These are phyloP conservation scores for Plusia festucae DNA, from an alignment of 2,888 invertebrate species.

Conservation along the genomic window DNA sequence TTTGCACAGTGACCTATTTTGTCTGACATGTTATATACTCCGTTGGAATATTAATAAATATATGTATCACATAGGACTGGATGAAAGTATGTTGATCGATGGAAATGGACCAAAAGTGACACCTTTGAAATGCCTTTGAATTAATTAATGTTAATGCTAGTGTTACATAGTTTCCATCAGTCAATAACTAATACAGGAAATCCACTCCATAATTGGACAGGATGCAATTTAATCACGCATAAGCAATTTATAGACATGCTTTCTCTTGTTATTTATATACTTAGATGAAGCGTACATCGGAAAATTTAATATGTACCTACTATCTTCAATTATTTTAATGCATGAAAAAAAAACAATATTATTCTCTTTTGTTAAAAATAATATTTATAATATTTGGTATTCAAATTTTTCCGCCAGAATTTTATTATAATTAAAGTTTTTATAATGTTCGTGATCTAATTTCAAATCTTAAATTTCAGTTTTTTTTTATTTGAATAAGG, in stretches of 20 bases:
- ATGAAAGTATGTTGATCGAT: background rate
- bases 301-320: background rate
- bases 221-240: conserved; percentile 1
- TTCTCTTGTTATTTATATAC: conserved; percentile 21
- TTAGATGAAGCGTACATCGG: background rate
- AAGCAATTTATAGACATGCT: conserved; percentile 13
- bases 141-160: background rate
- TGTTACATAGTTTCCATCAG: background rate
- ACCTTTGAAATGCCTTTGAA: background rate
- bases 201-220: background rate
- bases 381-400: background rate
- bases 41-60: background rate
- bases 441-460: background rate
- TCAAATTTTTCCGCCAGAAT: background rate
- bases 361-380: too few relatives aligned
- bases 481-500: too few relatives aligned
- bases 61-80: background rate
- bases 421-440: background rate
- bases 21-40: background rate
- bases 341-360: too few relatives aligned
- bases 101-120: background rate
- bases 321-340: background rate
- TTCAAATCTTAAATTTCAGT: background rate
- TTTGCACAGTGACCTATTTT: background rate
- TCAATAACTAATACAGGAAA: conserved; percentile 16